phyloP scores from a whole-genome alignment of 2,113 vertebrate species.

The Catharus bicknelli region DNA sequence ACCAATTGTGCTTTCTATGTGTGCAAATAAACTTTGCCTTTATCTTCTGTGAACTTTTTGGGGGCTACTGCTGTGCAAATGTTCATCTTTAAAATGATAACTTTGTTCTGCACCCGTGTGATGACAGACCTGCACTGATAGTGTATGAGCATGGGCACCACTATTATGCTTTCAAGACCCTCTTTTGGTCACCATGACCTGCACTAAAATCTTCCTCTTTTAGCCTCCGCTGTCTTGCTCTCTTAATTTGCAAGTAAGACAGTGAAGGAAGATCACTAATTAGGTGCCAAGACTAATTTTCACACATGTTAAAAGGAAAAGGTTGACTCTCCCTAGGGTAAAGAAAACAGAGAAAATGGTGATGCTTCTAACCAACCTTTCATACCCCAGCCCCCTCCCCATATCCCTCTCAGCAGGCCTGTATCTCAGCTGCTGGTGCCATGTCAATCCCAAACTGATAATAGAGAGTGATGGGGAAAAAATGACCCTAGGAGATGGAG shows the following conservation, averaged over 20 bases:
- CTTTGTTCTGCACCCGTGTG: fast-evolving
- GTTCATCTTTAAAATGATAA: neutral
- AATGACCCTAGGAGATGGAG: fast-evolving
- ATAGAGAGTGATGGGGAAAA: fast-evolving
- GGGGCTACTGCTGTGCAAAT: neutral
- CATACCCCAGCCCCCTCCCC: neutral
- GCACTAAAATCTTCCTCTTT: neutral
- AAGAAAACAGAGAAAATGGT: neutral
- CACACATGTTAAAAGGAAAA: neutral
- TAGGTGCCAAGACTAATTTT: neutral
- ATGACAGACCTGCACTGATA: neutral
- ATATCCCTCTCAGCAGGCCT: too few species aligned
- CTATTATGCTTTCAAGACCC: neutral
- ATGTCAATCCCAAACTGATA: fast-evolving
- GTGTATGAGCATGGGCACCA: fast-evolving
- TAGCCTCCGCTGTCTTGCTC: fast-evolving
- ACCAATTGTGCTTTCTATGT: neutral
- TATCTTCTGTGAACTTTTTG: neutral
- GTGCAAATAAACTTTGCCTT: neutral
- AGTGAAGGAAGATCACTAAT: neutral
- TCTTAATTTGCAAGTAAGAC: neutral
- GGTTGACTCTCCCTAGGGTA: neutral
- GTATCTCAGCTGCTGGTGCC: fast-evolving
- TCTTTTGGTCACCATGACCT: fast-evolving
- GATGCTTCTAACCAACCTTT: fast-evolving